Evolutionary conservation across 2,113 vertebrate species (phyloP).

Genomic region (Cynopterus brachyotis): DNA sequence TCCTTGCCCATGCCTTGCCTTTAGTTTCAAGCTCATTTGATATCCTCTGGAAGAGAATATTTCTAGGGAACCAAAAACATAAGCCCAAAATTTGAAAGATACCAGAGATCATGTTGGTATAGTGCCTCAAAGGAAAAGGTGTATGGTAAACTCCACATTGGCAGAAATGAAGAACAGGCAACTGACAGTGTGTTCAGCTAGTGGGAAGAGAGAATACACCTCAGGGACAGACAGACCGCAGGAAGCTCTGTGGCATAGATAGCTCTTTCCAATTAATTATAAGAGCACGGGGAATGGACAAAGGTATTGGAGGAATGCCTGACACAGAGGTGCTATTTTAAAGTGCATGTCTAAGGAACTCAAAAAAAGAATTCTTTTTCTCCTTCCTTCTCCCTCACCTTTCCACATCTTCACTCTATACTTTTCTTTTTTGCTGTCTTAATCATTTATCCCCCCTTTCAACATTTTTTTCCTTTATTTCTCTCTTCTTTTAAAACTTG

Average conservation of each 20-base stretch:
- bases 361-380: background rate
- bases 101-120: background rate
- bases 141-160: background rate
- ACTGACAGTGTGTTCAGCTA: background rate
- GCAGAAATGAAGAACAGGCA: background rate
- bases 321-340: background rate
- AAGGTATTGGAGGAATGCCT: background rate
- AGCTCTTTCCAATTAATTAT: background rate
- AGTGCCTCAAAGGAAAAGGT: background rate
- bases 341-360: background rate
- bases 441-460: background rate
- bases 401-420: background rate
- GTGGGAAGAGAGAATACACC: background rate
- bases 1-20: background rate
- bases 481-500: conserved; percentile 51
- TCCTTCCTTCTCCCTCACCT: background rate
- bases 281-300: background rate
- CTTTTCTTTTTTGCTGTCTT: background rate
- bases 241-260: background rate
- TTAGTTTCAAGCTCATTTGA: background rate
- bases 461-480: conserved; percentile 7
- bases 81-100: background rate
- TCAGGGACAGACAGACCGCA: background rate
- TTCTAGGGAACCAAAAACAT: background rate
- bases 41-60: background rate